Base-by-base conservation (phyloP, 2,888 invertebrate genomes). In the Tanypteryx hageni region DNA sequence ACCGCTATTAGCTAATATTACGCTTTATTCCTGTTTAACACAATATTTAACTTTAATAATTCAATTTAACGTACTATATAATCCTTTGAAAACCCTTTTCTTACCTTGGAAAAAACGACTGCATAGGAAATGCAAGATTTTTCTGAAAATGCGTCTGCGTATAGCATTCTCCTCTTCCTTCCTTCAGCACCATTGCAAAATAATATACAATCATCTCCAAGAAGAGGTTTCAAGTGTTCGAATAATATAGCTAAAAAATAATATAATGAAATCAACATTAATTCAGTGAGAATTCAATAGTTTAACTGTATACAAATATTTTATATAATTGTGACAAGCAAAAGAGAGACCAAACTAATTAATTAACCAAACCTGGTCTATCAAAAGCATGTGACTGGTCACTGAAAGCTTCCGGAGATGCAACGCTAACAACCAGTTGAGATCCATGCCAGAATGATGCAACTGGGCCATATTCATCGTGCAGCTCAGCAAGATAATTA, bases 391-490 rank as follows among this genome's bases (percentile, higher is more conserved):
- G 92, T n/a, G 92, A 61, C 56, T 92, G 92, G n/a, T 92, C 92
- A 22, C 76, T 83, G 22, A 92, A 92, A 7, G 83, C 92, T 61
- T 92, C 92, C 16, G 92, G 92, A 68, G 92, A 92, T 22, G 92
- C 92, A 13, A 92, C 92, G 22, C 92, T 92, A 27, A 92, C 92
- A 44, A 92, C 92, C 18, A 92, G 92, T n/a, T 92, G 92, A n/a
- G 92, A 18, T 59, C 92, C 92, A 83, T 84, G 68, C 92, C 92
- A 92, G 57, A 92, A 92, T 13, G 92, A 92, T 83, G 92, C 92
- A 8, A 92, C 76, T 81, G 92, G 92, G 16, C 92, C 92, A 58
- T 92, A 92, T 58, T 92, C 83, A 84, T 92, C 92, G 58, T 92
- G 92, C 16, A 92, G 83, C 57, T 92, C 92, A 5, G 81, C 83